These are phyloP conservation scores for Phaetusa simplex DNA, from an alignment of 2,113 vertebrate genomes.

Conservation along the genomic window DNA sequence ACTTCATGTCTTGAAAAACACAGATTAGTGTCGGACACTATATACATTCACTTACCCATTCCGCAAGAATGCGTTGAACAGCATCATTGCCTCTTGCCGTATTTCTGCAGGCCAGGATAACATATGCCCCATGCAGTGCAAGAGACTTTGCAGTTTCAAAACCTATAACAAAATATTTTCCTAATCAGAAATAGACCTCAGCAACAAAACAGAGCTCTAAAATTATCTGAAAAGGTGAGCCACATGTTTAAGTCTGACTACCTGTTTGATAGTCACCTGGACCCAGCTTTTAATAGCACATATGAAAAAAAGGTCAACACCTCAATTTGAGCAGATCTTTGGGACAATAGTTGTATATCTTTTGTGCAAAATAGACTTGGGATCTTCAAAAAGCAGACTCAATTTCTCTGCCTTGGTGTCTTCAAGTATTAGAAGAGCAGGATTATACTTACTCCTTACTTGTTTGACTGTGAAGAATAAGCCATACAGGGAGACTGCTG, in stretches of 20 bases:
- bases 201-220: neutral
- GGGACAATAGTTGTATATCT: rapidly evolving
- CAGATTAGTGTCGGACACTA: neutral
- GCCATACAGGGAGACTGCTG: neutral
- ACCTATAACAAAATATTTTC: constrained; percentile 75
- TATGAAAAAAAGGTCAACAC: neutral
- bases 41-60: constrained; percentile 85
- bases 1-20: rapidly evolving
- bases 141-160: constrained; percentile 95
- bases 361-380: neutral
- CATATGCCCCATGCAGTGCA: constrained; percentile 90
- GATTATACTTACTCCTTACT: neutral
- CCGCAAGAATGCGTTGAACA: constrained; percentile 79
- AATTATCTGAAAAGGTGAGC: neutral
- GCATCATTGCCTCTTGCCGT: constrained; percentile 81
- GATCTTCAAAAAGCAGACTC: neutral
- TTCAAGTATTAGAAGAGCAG: neutral
- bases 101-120: constrained; percentile 93
- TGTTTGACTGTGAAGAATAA: neutral
- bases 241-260: neutral
- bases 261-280: neutral
- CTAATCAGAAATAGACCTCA: neutral
- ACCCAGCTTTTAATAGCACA: neutral
- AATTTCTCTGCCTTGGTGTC: neutral
- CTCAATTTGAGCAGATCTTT: neutral